Evolutionary conservation across 2,797 vertebrate species (phyloP).

Genomic region (Chanos chanos): DNA sequence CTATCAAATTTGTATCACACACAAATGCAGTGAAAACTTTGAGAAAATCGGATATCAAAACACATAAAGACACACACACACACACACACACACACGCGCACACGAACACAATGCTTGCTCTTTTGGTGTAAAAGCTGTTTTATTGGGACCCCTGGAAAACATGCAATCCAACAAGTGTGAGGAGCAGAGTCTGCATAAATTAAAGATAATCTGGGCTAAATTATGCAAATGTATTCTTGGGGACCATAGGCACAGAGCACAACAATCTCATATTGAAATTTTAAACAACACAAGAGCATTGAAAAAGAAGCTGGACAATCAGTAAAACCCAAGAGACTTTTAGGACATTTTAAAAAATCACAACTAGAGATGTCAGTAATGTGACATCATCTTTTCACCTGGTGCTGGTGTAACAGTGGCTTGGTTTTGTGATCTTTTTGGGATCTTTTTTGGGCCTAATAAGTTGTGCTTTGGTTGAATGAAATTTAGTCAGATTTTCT

Average conservation of each 20-base stretch:
- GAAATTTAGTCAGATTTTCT: neutral
- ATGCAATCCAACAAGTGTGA: slow-evolving; percentile 68
- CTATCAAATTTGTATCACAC: too few relatives aligned
- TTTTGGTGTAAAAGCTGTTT: slow-evolving; percentile 57
- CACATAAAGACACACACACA: neutral
- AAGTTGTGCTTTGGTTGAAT: slow-evolving; percentile 38
- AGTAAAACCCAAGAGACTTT: slow-evolving; percentile 15
- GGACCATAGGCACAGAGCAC: slow-evolving; percentile 45
- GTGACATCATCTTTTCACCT: neutral
- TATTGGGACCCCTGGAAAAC: slow-evolving; percentile 60
- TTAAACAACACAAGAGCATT: slow-evolving; percentile 1
- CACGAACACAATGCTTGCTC: slow-evolving; percentile 49
- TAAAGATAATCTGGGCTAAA: slow-evolving; percentile 74
- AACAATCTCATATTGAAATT: slow-evolving; percentile 56
- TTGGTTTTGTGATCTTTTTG: neutral
- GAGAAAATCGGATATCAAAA: too few relatives aligned
- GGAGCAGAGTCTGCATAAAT: slow-evolving; percentile 73
- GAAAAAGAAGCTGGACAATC: too few relatives aligned
- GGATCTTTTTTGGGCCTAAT: slow-evolving; percentile 34
- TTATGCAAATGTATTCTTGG: slow-evolving; percentile 74
- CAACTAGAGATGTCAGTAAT: neutral
- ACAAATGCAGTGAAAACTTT: too few relatives aligned
- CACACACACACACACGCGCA: slow-evolving; percentile 12
- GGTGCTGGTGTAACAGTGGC: slow-evolving; percentile 3
- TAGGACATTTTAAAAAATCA: neutral